Conservation (phyloP, 92 coral and sea anemone species). For the Epizoanthus scotinus region DNA sequence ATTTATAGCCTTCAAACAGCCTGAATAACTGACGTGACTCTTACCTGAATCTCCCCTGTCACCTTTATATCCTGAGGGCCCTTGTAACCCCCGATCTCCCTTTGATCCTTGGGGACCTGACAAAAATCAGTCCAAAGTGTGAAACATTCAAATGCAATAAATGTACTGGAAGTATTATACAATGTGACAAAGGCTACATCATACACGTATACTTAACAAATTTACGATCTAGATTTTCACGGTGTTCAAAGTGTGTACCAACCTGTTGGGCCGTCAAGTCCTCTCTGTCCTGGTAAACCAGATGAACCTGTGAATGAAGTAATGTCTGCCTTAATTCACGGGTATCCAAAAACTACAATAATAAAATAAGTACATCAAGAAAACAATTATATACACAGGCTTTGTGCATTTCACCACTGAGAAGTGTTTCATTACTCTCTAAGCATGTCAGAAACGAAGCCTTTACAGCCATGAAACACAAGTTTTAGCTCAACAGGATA, state of each 20-base stretch:
- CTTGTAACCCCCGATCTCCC: conserved; percentile 56
- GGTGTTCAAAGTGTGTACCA: not conserved
- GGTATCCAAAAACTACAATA: too few species aligned
- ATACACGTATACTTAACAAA: too few species aligned
- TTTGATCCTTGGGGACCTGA: conserved; percentile 65
- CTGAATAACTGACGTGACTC: not conserved
- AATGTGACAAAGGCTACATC: not conserved
- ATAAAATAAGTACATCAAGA: too few species aligned
- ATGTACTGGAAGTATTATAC: not conserved
- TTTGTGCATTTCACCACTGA: too few species aligned
- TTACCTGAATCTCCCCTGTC: conserved; percentile 66
- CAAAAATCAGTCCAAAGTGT: not conserved
- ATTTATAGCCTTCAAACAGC: not conserved
- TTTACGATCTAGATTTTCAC: too few species aligned
- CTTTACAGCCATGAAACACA: too few species aligned
- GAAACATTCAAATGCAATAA: not conserved
- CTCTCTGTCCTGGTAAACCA: conserved; percentile 66
- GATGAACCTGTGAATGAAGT: conserved; percentile 37
- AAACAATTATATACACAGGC: too few species aligned
- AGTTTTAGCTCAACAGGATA: too few species aligned
- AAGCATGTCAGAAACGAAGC: too few species aligned
- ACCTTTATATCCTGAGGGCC: conserved; percentile 67
- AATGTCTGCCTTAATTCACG: too few species aligned
- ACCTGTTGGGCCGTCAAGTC: conserved; percentile 60
- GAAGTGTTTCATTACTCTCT: too few species aligned